Percentiles rank a stretch among this genome's conserved stretches.
These are phyloP conservation scores for Decapterus maruadsi DNA, from an alignment of 2,797 vertebrate species.

Conservation along the genomic window DNA sequence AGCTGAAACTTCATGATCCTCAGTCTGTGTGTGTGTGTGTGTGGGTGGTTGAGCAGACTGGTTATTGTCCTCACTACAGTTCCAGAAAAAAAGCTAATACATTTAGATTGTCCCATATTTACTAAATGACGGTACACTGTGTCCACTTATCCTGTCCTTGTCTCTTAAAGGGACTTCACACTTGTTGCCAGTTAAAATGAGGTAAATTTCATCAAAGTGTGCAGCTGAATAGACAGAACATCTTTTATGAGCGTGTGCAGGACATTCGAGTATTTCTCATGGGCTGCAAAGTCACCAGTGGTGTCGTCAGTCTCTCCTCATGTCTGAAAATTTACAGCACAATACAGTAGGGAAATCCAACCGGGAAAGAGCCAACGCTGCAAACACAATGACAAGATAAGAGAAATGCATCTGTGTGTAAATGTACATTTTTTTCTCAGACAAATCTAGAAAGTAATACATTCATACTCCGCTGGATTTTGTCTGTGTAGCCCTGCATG, in stretches of 20 bases:
- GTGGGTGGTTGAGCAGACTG: constrained; percentile 40
- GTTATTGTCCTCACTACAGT: constrained; percentile 55
- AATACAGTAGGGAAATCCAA: constrained; percentile 24
- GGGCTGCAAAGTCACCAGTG: constrained; percentile 6
- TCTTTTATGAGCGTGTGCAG: constrained; percentile 18
- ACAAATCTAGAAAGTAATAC: constrained; percentile 22
- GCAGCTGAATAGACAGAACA: not conserved
- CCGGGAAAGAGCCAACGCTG: constrained; percentile 1
- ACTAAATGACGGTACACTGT: constrained; percentile 43
- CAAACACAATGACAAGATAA: constrained; percentile 27
- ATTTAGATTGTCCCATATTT: constrained; percentile 59
- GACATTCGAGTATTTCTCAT: constrained; percentile 28
- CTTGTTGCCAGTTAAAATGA: constrained; percentile 64
- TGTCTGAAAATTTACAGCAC: constrained; percentile 22
- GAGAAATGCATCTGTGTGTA: constrained; percentile 24
- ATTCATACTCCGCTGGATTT: constrained; percentile 13
- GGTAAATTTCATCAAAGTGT: constrained; percentile 50
- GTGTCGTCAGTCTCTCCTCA: constrained; percentile 28
- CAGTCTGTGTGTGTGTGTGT: constrained; percentile 27
- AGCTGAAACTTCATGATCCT: constrained; percentile 36
- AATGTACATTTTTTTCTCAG: constrained; percentile 34
- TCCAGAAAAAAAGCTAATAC: constrained; percentile 55
- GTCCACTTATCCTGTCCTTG: constrained; percentile 56
- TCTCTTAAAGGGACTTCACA: constrained; percentile 40
- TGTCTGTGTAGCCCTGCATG: constrained; percentile 6